phyloP scores from a whole-genome alignment of 2,113 vertebrate genomes.

The Paramormyrops kingsleyae region DNA sequence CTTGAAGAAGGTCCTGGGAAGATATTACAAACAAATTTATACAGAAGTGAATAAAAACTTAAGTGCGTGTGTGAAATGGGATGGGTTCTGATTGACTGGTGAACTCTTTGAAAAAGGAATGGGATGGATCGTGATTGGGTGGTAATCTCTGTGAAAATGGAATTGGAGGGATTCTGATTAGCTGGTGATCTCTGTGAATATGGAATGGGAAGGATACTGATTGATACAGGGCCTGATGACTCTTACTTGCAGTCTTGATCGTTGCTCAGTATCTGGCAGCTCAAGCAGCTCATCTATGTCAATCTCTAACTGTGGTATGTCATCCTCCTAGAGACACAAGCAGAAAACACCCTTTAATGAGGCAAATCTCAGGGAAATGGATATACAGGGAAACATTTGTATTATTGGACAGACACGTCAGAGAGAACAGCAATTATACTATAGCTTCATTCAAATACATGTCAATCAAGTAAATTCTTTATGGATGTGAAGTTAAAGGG shows the following conservation, averaged over 20 bases:
- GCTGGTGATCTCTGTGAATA: not conserved
- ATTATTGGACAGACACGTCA: not conserved
- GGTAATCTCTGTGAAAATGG: not conserved
- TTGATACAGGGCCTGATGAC: not conserved
- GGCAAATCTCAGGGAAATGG: not conserved
- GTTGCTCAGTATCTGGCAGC: conserved; percentile 16
- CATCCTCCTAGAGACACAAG: conserved; percentile 7
- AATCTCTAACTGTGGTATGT: conserved; percentile 18
- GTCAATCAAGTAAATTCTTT: not conserved
- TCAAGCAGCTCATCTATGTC: conserved; percentile 13
- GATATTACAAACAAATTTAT: not conserved
- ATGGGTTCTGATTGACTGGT: not conserved
- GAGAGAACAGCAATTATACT: not conserved
- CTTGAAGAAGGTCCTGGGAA: not conserved
- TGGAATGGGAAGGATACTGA: not conserved
- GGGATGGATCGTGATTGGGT: not conserved
- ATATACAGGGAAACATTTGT: not conserved
- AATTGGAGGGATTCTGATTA: not conserved
- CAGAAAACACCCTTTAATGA: not conserved
- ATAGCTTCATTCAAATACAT: not conserved
- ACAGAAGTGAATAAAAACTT: not conserved
- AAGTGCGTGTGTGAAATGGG: not conserved
- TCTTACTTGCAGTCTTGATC: conserved; percentile 12
- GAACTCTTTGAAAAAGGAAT: not conserved
- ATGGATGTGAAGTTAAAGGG: not conserved